Base-by-base conservation (phyloP, 2,888 invertebrate species). In the Harpalus rubripes region DNA sequence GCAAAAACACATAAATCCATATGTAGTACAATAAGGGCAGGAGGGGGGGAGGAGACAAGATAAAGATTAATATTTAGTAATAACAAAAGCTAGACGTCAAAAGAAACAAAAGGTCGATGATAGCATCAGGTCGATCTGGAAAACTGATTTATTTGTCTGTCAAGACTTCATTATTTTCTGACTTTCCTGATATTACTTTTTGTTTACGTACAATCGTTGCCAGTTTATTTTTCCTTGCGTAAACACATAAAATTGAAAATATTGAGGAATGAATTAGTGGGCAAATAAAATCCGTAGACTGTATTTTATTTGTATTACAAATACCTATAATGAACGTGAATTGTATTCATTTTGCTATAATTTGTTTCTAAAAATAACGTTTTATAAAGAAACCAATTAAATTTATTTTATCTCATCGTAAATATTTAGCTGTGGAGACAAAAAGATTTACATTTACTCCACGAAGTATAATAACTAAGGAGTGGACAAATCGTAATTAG, bases 111-210 rank as follows among this genome's bases (percentile, higher is more conserved):
- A 18, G 52, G 10, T 41, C 44, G 72, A 41, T 8, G 18, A 74
- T 74, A 15, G 16, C 16, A 22, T 74, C 72, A 74, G 44, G n/a
- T 68, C 72, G 41, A 74, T 74, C 44, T 44, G 72, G 72, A 15
- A 39, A 68, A 41, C 72, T 74, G 72, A 44, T 44, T 74, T 74
- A 68, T 74, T 7, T 44, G 44, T 74, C 44, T 74, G 44, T 16
- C 16, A 74, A 12, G 22, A 44, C 41, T 74, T 74, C 52, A 74
- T 44, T 74, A 44, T 44, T 74, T 74, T 74, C 72, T 74, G 41
- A 74, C 72, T 74, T 74, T 74, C 44, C 44, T 7, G 72, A 74
- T 74, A 74, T 74, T 44, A 74, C 44, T 74, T 74, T 68, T 74
- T 74, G 41, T 74, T 74, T 74, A 74, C 41, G 72, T 44, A 15